Conservation (phyloP, 1,140 invertebrate genomes). For the Danaus melanippus region DNA sequence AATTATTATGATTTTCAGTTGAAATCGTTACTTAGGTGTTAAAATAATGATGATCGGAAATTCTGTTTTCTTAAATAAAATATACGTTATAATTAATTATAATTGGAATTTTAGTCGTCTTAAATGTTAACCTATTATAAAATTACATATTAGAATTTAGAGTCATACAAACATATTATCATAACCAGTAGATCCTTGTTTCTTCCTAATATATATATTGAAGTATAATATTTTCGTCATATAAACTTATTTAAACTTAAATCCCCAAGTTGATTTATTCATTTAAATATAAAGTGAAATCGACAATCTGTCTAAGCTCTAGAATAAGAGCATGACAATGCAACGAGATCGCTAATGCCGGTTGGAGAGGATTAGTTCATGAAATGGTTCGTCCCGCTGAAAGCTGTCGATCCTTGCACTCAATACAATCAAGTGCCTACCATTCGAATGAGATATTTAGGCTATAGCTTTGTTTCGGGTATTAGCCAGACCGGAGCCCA, state of each 20-base stretch:
- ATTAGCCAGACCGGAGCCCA: not conserved
- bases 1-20: no score
- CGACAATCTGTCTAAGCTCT: constrained; percentile 18
- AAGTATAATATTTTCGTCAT: not conserved
- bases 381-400: constrained; percentile 44
- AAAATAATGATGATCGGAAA: no score
- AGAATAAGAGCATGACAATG: constrained; percentile 42
- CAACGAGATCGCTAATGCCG: constrained; percentile 48
- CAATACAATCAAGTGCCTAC: constrained; percentile 39
- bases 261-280: no score
- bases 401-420: constrained; percentile 45
- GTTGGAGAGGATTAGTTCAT: constrained; percentile 52
- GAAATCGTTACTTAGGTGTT: not conserved
- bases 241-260: no score
- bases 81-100: no score
- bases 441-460: constrained; percentile 14
- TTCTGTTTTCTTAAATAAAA: no score
- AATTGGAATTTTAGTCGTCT: no score
- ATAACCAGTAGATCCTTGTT: no score
- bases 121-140: no score
- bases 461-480: not conserved
- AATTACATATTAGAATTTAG: no score
- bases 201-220: not conserved
- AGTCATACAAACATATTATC: no score
- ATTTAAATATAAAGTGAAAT: no score